Base-by-base conservation (phyloP, 2,113 vertebrate species). In the Symphodus melops region DNA sequence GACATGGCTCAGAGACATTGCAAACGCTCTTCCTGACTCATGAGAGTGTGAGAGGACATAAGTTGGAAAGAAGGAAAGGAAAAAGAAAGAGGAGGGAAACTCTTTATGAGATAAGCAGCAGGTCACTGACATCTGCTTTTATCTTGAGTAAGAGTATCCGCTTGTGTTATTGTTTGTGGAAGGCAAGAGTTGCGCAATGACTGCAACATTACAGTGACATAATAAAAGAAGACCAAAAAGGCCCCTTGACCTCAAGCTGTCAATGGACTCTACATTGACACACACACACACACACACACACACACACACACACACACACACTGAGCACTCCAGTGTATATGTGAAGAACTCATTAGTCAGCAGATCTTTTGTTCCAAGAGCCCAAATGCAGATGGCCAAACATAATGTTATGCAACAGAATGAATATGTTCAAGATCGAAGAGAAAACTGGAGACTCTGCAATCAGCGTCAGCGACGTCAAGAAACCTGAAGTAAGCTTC, bases 331-430 rank as follows among this genome's bases (percentile, higher is more conserved):
- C 46, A 19, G 20, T 56, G 48, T 48, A 42, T 57, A 28, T 69
- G 61, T 66, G 36, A 72, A 33, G 73, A 83, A 59, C 59, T 51
- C 59, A 67, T 86, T 72, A 74, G 69, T 88, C 88, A 87, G 86
- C 86, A 70, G 59, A 61, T 81, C 77, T 83, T 80, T 85, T 83
- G 87, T 85, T 75, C 55, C 11, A 19, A 61, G 41, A 37, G 44
- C n/a, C 61, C 67, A 12, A 0, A 28, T 83, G 51, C 79, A 86
- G 77, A 87, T 79, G 74, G 85, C 17, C 49, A 44, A 76, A 86
- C 77, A 86, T 61, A 86, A 69, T 56, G 44, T 85, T 79, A 79
- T 20, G 72, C 61, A 88, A 86, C 62, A 48, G 19, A 41, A 68
- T 68, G 77, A 53, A 53, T 20, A 67, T 68, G 63, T 52, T 44